These are phyloP conservation scores for Rhimphoctona megacephalus DNA, from an alignment of 2,888 invertebrate genomes.

Conservation along the genomic window DNA sequence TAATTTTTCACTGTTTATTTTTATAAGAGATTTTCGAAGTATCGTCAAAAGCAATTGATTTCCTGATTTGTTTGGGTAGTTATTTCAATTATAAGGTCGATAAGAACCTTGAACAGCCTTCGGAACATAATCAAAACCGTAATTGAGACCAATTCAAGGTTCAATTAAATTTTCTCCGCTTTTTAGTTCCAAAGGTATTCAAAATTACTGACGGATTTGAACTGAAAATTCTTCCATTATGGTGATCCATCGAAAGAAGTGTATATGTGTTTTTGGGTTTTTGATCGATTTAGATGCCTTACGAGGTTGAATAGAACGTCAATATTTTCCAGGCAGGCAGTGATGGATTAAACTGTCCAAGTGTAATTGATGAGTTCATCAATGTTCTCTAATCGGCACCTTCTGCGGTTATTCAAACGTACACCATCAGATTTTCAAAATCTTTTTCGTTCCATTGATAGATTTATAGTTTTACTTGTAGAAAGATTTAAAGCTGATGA, in stretches of 20 bases:
- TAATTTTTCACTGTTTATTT: neutral
- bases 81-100: neutral
- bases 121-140: neutral
- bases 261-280: neutral
- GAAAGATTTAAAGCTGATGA: neutral
- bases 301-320: neutral
- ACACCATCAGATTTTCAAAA: neutral
- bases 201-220: neutral
- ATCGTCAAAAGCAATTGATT: neutral
- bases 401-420: neutral
- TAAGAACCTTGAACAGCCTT: neutral
- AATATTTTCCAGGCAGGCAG: neutral
- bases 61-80: neutral
- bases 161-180: neutral
- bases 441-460: neutral
- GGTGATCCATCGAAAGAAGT: neutral
- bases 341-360: neutral
- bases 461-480: neutral
- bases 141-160: neutral
- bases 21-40: neutral
- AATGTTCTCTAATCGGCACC: neutral
- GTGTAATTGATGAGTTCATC: slow-evolving; percentile 14
- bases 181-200: neutral
- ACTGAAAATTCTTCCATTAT: neutral
- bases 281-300: neutral